These are phyloP conservation scores for Trichogramma evanescens DNA, from an alignment of 2,888 invertebrate genomes.

Conservation along the genomic window DNA sequence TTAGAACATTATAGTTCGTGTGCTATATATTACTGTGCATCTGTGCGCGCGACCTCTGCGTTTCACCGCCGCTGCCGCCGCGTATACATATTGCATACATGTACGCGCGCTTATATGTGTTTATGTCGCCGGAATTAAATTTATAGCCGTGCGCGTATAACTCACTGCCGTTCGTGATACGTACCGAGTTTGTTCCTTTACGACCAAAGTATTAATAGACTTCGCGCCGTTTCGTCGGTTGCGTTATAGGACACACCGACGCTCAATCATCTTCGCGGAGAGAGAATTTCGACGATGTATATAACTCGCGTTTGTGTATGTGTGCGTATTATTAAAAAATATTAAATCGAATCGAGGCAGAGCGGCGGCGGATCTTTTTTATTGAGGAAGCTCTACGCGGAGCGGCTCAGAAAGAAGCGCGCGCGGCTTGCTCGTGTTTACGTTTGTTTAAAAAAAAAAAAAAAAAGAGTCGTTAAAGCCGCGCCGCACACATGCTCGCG, in stretches of 20 bases:
- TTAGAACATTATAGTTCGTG: not conserved
- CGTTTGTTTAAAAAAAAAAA: too few species aligned
- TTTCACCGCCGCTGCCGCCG: too few species aligned
- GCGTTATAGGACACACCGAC: too few species aligned
- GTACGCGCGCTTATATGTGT: not conserved
- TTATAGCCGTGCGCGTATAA: not conserved
- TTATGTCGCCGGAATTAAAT: not conserved
- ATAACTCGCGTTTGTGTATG: not conserved
- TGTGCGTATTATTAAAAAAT: too few species aligned
- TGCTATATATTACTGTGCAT: not conserved
- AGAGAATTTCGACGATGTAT: not conserved
- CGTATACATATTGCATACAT: not conserved
- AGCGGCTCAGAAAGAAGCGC: too few species aligned
- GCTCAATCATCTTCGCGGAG: not conserved
- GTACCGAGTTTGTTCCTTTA: not conserved
- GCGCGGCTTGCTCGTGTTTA: too few species aligned
- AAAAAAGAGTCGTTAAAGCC: too few species aligned
- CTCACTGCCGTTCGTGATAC: not conserved
- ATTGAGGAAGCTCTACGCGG: too few species aligned
- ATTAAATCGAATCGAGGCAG: too few species aligned
- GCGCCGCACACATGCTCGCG: too few species aligned
- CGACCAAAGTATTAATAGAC: constrained; percentile 4
- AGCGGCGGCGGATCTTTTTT: too few species aligned
- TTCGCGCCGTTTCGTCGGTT: not conserved
- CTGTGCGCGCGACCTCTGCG: not conserved